Evolutionary conservation across 2,888 invertebrate genomes (phyloP), one percentile per base, ranked within the genome.

Genomic region (Ommatoiulus sabulosus): DNA sequence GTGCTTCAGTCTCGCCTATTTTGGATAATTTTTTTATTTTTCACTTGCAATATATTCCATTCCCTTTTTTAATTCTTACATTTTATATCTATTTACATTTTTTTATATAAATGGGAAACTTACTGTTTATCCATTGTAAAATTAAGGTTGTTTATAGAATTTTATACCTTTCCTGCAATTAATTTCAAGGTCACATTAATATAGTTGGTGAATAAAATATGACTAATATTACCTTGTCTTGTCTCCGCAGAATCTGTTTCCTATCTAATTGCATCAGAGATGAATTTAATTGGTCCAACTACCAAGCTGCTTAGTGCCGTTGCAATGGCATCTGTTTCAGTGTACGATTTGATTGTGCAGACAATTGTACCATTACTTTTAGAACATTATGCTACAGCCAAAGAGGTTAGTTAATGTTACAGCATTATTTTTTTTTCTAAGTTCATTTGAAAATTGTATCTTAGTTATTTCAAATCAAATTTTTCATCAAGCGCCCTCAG

Each of bases 241-340:
- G 87, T 43, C n/a, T 52, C 46, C 35, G 24, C 72, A 89, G 89
- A 89, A 80, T 87, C 72, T 44, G 46, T 80, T 20, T 44, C 89
- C 10, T 84, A 87, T 35, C 20, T 89, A 12, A 52, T 44, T 44
- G n/a, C 57, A 46, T 84, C 87, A 4, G 84, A 87, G 7, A 44
- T 48, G 35, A 88, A 87, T n/a, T 89, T 87, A n/a, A 35, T 48
- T 24, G 52, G 63, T 35, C 87, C 87, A 63, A 87, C 87, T 44
- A 87, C 80, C 24, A 89, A 87, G n/a, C 17, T 87, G 2, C 24
- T 89, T 0, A n/a, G 80, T 44, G 89, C 89, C 7, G 17, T 87
- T 63, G 43, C 87, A 1, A n/a, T 57, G 43, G 24, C 87, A 24
- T 87, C 87, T 15, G 15, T 43, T 24, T 57, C 87, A 7, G 80